Base-by-base conservation (phyloP, 2,113 vertebrate species). In the Bambusicola thoracicus region DNA sequence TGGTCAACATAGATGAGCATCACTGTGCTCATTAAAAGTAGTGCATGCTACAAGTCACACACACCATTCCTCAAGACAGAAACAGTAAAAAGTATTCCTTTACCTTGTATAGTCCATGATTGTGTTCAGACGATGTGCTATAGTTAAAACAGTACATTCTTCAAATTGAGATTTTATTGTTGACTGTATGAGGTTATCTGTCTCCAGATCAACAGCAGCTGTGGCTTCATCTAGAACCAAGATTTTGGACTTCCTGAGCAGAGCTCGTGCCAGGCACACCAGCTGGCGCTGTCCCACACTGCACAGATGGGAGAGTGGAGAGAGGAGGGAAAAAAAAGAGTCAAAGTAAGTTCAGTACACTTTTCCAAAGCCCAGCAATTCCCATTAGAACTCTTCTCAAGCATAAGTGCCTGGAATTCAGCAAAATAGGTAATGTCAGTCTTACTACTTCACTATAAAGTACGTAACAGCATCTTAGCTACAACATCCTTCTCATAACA, bases 51-150 rank as follows among this genome's bases (percentile, higher is more conserved):
- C 63, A 85, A 53, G 38, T 29, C 81, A 69, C 21, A 34, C n/a
- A 9, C 1, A 8, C 30, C n/a, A 49, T n/a, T 19, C 36, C 19
- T 59, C 80, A 55, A 13, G 46, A 40, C 3, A 58, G 29, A 36
- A 63, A 43, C 5, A 5, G 16, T 32, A 56, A 10, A 19, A 18
- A 19, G 21, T 5, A 13, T 16, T 29, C 13, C 40, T 6, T 91
- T 95, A 99, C 99, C 99, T 98, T 3, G 97, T 98, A 83, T 99
- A 99, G 97, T 99, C 99, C 98, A 99, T 99, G 95, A 99, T 98
- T 19, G 99, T 99, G 97, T 99, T 98, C 62, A 99, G 98, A 48
- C 99, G 97, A 89, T 99, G 99, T 3, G 99, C 99, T 13, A 99
- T 99, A 24, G 99, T 99, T 85, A 99, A 97, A 48, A 99, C 98